These are phyloP conservation scores for Macquaria ambigua DNA, from an alignment of 2,113 vertebrate genomes.

Conservation along the genomic window DNA sequence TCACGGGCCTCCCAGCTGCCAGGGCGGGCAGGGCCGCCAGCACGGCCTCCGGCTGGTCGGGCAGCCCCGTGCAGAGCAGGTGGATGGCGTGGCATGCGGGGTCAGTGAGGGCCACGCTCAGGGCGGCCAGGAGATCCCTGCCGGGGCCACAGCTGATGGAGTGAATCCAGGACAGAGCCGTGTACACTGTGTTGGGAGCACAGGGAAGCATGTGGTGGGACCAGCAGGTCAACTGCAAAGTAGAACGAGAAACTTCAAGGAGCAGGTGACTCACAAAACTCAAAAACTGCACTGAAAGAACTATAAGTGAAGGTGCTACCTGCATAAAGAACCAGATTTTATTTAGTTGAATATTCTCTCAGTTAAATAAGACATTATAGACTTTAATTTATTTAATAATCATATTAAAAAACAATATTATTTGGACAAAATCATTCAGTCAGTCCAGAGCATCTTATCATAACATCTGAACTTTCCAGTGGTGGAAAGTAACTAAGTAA, in stretches of 20 bases:
- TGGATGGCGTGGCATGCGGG: constrained; percentile 78
- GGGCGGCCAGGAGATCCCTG: constrained; percentile 69
- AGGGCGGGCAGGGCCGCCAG: constrained; percentile 60
- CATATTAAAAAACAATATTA: too few species aligned
- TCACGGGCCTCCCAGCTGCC: constrained; percentile 61
- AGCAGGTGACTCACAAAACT: not conserved
- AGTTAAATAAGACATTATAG: too few species aligned
- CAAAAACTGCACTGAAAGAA: too few species aligned
- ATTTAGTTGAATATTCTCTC: too few species aligned
- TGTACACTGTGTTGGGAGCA: constrained; percentile 71
- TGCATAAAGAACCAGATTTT: too few species aligned
- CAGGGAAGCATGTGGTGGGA: constrained; percentile 77
- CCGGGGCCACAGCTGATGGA: constrained; percentile 74
- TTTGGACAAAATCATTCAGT: too few species aligned
- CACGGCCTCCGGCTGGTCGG: constrained; percentile 63
- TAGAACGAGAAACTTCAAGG: not conserved
- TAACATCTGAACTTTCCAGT: too few species aligned
- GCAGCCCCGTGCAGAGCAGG: constrained; percentile 67
- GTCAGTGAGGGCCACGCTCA: constrained; percentile 75
- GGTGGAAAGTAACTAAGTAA: too few species aligned
- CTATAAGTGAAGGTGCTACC: too few species aligned
- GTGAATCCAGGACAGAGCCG: constrained; percentile 80
- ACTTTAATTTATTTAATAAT: too few species aligned
- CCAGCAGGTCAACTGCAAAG: constrained; percentile 74
- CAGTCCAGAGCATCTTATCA: too few species aligned